Conservation (phyloP, 2,113 vertebrate genomes). For the Chrysemys picta region DNA sequence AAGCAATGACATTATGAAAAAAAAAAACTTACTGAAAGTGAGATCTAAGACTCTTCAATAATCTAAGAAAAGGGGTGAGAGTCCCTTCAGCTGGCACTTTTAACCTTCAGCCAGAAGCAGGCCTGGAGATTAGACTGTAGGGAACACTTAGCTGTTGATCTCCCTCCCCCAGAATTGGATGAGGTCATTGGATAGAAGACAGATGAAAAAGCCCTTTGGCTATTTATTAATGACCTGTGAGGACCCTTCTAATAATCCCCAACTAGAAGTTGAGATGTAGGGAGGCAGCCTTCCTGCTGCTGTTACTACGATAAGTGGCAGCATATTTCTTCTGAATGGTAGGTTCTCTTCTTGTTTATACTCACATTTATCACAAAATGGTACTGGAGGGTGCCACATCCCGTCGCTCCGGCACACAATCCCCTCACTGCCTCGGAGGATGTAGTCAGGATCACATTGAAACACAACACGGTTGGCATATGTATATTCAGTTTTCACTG, state of each 20-base stretch:
- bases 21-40: neutral
- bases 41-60: rapidly evolving
- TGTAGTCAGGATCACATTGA: neutral
- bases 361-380: slow-evolving; percentile 71
- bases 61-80: rapidly evolving
- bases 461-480: slow-evolving; percentile 16
- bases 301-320: neutral
- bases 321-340: neutral
- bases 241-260: neutral
- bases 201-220: neutral
- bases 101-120: neutral
- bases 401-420: slow-evolving; percentile 55
- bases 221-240: neutral
- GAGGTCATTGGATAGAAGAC: neutral
- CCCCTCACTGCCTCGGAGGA: slow-evolving; percentile 59
- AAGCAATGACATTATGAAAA: too few relatives aligned
- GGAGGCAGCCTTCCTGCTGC: neutral
- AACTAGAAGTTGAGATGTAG: neutral
- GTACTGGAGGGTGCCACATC: slow-evolving; percentile 55
- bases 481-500: neutral
- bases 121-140: neutral
- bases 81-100: rapidly evolving
- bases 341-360: rapidly evolving
- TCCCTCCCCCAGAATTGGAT: rapidly evolving
- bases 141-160: neutral